phyloP scores from a whole-genome alignment of 2,113 vertebrate species.

The Pavo muticus region DNA sequence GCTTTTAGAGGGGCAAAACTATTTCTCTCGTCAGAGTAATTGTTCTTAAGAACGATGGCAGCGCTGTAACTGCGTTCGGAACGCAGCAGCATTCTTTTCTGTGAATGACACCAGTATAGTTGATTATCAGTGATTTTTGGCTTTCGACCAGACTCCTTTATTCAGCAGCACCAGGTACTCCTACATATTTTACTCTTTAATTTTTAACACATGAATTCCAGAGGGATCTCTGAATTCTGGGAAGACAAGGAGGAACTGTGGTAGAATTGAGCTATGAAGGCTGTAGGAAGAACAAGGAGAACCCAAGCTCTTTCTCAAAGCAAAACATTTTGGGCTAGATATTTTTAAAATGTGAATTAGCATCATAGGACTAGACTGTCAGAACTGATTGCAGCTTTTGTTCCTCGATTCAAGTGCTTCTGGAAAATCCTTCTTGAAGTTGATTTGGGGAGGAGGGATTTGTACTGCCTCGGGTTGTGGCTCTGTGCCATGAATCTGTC shows the following conservation, averaged over 20 bases:
- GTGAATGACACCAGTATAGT: neutral
- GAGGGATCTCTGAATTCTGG: neutral
- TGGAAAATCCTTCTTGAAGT: slow-evolving; percentile 42
- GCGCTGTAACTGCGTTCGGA: neutral
- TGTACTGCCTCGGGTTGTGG: slow-evolving; percentile 60
- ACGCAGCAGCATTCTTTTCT: neutral
- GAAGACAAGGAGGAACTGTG: neutral
- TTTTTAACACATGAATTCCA: neutral
- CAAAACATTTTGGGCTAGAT: neutral
- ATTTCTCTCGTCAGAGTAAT: neutral
- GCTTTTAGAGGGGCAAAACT: neutral
- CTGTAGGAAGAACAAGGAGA: neutral
- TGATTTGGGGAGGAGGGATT: slow-evolving; percentile 26
- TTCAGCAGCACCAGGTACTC: neutral
- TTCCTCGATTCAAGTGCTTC: slow-evolving; percentile 16
- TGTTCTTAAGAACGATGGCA: neutral
- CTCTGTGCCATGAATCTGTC: slow-evolving; percentile 48
- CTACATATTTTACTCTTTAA: neutral
- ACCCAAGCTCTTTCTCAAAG: neutral
- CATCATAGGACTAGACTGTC: neutral
- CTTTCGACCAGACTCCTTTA: neutral
- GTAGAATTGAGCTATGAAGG: neutral
- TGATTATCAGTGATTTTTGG: neutral
- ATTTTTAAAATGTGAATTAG: neutral
- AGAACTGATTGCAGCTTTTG: slow-evolving; percentile 18